Evolutionary conservation across 2,888 invertebrate genomes (phyloP), one percentile per base, ranked within the genome.

Genomic region (Cephonodes hylas): DNA sequence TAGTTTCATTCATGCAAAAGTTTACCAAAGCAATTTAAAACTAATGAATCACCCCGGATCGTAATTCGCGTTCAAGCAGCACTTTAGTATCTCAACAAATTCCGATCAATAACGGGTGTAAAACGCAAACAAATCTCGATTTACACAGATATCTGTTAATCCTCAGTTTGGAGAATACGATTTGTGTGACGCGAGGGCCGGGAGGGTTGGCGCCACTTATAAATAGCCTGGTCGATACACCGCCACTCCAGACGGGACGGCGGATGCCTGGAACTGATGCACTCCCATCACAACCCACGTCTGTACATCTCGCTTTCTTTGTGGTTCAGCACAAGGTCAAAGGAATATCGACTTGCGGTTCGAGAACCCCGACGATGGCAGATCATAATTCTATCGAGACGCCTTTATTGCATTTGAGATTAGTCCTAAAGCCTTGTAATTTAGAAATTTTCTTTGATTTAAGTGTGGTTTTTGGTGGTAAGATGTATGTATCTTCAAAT

Each of bases 221-320:
- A 80, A 82, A 84, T 85, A 84, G 78, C 69, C 68, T 66, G 79
- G 80, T 83, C 81, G 81, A 84, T 84, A 83, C 65, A 64, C 65
- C 67, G 66, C 64, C 63, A 27, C 58, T 53, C 31, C 27, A 53
- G 53, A 53, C 53, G 27, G 53, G 48, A 0, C 15, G 48, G 27
- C 48, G 48, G 18, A 53, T 53, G 10, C 27, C 20, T 22, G n/a
- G 25, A 59, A 6, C 27, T 5, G 18, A 6, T 42, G 42, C 58
- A 42, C 38, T 15, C 22, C n/a, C 10, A 15, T 1, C 13, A 23
- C 5, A 18, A 42, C 23, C 25, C 13, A 23, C 42, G 23, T 25
- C 60, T 20, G 58, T 63, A 58, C 8, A 25, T 22, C 15, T 56
- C n/a, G n/a, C n/a, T n/a, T n/a, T n/a, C 42, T 53, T 18, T 53